Percentiles rank a stretch among this genome's conserved stretches.
Evolutionary conservation across 1,140 invertebrate genomes (phyloP).

Genomic region (Brachionus paranguensis): DNA sequence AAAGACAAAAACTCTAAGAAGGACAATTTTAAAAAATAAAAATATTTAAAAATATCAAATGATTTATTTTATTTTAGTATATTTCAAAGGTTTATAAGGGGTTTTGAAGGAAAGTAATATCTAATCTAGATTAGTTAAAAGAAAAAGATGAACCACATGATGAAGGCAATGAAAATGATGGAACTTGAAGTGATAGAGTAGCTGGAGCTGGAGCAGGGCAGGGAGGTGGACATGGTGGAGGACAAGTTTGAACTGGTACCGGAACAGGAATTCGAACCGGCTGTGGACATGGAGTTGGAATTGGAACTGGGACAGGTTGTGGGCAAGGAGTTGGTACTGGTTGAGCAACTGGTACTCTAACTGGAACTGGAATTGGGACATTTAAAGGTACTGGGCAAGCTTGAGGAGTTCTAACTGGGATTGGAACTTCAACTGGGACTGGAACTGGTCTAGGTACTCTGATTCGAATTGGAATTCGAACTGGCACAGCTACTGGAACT

Average conservation of each 20-base stretch:
- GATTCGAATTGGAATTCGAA: neutral
- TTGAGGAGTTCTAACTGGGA: neutral
- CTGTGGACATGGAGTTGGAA: neutral
- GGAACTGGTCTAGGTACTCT: neutral
- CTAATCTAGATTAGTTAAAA: neutral
- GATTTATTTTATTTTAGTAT: neutral
- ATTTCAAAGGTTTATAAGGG: neutral
- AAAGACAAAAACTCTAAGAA: too few relatives aligned
- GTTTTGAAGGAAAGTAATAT: neutral
- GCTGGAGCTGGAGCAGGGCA: neutral
- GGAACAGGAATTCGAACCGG: neutral
- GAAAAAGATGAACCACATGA: neutral
- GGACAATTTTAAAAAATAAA: neutral
- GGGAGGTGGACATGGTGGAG: neutral
- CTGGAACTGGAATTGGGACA: neutral
- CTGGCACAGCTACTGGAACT: neutral
- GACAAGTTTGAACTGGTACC: neutral
- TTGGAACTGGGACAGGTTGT: neutral
- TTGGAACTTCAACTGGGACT: constrained; percentile 13
- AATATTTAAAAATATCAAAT: neutral
- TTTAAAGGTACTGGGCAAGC: neutral
- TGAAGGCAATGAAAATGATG: neutral
- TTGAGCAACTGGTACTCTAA: neutral
- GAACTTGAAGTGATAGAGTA: neutral
- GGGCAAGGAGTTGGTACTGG: neutral